A percentile compares a stretch with the other conserved stretches of the same genome.
These are phyloP conservation scores for Antheraea mylitta DNA, from an alignment of 1,140 invertebrate genomes.

Conservation along the genomic window DNA sequence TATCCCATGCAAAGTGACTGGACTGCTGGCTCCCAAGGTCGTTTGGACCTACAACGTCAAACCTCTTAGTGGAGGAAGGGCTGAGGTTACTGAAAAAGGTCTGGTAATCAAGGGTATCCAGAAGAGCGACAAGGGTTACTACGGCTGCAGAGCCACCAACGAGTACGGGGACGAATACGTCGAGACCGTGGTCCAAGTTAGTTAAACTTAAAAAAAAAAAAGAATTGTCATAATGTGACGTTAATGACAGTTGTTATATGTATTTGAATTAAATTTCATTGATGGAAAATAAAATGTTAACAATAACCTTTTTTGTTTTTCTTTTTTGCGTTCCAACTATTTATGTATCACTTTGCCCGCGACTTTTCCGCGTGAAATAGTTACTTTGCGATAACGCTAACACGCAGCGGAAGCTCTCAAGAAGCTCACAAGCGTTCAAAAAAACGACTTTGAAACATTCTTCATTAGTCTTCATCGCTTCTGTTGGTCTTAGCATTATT, in stretches of 20 bases:
- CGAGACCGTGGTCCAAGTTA: conserved; percentile 40
- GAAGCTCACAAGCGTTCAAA: no score
- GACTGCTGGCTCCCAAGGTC: conserved; percentile 28
- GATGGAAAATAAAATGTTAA: no score
- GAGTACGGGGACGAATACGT: conserved; percentile 40
- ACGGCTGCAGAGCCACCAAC: conserved; percentile 48
- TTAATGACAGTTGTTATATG: not conserved
- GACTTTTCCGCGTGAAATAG: no score
- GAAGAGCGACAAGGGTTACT: conserved; percentile 47
- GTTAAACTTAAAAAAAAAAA: conserved; percentile 11
- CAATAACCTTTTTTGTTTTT: no score
- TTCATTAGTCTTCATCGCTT: no score
- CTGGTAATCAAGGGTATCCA: conserved; percentile 40
- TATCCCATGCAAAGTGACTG: conserved; percentile 42
- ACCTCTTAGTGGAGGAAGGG: conserved; percentile 22
- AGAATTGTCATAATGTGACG: not conserved
- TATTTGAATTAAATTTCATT: no score
- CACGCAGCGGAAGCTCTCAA: no score
- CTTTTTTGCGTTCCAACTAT: no score
- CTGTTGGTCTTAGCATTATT: no score
- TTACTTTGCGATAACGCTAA: no score
- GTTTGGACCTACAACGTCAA: conserved; percentile 47
- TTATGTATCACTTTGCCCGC: no score
- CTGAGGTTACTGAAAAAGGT: conserved; percentile 26
- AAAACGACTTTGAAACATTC: no score